A percentile compares a stretch with the other conserved stretches of the same genome.
Evolutionary conservation across 2,113 vertebrate species (phyloP).

Genomic region (Galemys pyrenaicus): DNA sequence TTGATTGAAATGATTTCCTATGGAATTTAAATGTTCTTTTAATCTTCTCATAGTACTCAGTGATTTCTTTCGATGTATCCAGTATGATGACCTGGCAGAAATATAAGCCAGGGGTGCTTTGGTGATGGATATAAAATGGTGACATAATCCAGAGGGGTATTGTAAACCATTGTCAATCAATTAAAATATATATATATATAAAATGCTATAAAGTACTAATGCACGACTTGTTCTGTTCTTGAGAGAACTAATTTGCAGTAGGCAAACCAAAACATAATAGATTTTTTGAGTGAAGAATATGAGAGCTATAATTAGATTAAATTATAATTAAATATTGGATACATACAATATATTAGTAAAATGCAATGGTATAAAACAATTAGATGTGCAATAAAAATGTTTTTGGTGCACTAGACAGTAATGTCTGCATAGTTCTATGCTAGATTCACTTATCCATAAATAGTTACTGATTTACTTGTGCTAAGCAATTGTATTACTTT

Average conservation of each 20-base stretch:
- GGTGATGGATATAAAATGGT: no score
- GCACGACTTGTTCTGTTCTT: neutral
- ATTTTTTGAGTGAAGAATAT: neutral
- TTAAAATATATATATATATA: no score
- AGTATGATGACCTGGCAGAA: neutral
- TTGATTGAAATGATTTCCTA: neutral
- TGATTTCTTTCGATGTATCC: neutral
- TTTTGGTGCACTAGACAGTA: neutral
- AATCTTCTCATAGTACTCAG: neutral
- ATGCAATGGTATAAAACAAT: neutral
- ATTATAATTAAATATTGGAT: neutral
- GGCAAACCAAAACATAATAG: neutral
- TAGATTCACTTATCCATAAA: neutral
- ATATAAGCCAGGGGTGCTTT: no score
- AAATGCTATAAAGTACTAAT: no score
- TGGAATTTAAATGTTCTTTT: neutral
- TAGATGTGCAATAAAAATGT: neutral
- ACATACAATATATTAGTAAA: neutral
- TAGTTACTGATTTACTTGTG: neutral
- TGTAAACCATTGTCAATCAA: no score
- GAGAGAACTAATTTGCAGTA: neutral
- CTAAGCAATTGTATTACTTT: neutral
- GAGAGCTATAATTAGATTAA: neutral
- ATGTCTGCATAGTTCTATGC: neutral
- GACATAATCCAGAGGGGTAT: neutral